Evolutionary conservation across 92 coral and sea anemone species (phyloP).

Genomic region (Scolanthus callimorphus): DNA sequence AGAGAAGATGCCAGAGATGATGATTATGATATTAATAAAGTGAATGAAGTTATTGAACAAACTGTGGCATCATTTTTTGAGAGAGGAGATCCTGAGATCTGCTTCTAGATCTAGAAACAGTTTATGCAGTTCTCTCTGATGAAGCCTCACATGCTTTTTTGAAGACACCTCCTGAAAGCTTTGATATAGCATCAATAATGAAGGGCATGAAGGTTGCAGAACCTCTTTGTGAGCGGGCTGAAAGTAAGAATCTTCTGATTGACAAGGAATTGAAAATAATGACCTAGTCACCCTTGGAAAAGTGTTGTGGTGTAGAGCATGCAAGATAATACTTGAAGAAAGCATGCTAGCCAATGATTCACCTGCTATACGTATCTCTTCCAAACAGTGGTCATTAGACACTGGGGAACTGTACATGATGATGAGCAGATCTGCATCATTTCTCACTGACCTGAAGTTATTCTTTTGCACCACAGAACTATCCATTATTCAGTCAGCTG

Average conservation of each 20-base stretch:
- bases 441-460: slow-evolving; percentile 1
- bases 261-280: no score
- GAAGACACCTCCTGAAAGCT: no score
- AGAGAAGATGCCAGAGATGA: no score
- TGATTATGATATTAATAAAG: slow-evolving; percentile 1
- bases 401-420: slow-evolving; percentile 27
- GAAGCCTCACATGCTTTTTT: slow-evolving; percentile 17
- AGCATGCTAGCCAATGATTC: no score
- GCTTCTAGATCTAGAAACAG: slow-evolving; percentile 35
- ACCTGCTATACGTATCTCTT: slow-evolving; percentile 13
- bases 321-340: no score
- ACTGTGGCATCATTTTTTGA: slow-evolving; percentile 18
- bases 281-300: no score
- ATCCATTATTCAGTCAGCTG: neutral
- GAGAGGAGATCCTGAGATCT: slow-evolving; percentile 17
- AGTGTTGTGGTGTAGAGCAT: no score
- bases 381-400: slow-evolving; percentile 26
- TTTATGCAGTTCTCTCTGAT: slow-evolving; percentile 15
- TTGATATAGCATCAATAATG: no score
- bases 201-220: no score
- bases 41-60: neutral
- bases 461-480: neutral
- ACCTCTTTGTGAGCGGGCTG: no score
- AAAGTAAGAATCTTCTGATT: no score
- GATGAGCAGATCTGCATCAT: slow-evolving; percentile 27